Evolutionary conservation across 2,888 invertebrate species (phyloP).

Genomic region (Phyto melanocephala): DNA sequence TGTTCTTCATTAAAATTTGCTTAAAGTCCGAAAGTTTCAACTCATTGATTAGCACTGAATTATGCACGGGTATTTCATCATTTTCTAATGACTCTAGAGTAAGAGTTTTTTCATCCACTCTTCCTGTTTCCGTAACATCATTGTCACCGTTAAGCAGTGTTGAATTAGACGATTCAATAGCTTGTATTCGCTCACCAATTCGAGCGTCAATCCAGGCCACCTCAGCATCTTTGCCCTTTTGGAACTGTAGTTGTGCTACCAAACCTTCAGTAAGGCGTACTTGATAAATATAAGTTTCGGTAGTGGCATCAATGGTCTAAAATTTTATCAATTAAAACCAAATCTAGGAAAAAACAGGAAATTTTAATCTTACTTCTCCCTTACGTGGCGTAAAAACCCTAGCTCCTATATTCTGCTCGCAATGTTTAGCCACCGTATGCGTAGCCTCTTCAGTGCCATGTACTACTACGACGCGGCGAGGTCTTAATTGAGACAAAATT

Average conservation of each 20-base stretch:
- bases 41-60: slow-evolving; percentile 94
- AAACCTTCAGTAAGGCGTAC: slow-evolving; percentile 95
- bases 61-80: slow-evolving; percentile 83
- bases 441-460: slow-evolving; percentile 86
- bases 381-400: slow-evolving; percentile 90
- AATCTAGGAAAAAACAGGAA: too few species aligned
- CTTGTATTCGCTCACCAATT: slow-evolving; percentile 83
- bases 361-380: slow-evolving; percentile 83
- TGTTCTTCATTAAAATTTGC: slow-evolving; percentile 86
- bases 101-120: slow-evolving; percentile 80
- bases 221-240: slow-evolving; percentile 91
- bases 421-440: slow-evolving; percentile 84
- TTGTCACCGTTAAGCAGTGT: slow-evolving; percentile 63
- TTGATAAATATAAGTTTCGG: slow-evolving; percentile 98
- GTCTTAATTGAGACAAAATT: slow-evolving; percentile 89
- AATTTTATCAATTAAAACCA: neutral
- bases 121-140: slow-evolving; percentile 64
- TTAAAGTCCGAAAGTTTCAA: slow-evolving; percentile 95
- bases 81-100: slow-evolving; percentile 84
- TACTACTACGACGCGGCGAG: slow-evolving; percentile 88
- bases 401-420: slow-evolving; percentile 84
- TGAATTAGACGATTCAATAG: slow-evolving; percentile 80
- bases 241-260: slow-evolving; percentile 91
- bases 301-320: slow-evolving; percentile 91
- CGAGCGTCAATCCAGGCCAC: slow-evolving; percentile 97